These are phyloP conservation scores for Pholis gunnellus DNA, from an alignment of 2,113 vertebrate genomes.

Conservation along the genomic window DNA sequence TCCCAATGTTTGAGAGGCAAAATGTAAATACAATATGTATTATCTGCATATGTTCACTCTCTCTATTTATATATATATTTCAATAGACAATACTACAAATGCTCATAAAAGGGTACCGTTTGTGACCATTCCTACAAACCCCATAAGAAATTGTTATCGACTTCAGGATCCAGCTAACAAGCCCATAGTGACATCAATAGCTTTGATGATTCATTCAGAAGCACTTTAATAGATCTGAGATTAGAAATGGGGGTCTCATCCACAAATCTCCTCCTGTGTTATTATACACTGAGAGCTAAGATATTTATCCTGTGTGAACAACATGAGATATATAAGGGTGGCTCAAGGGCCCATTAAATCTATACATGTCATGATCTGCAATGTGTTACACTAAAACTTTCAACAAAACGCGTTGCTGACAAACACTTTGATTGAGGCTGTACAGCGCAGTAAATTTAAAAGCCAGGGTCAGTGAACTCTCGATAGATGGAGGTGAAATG, in stretches of 20 bases:
- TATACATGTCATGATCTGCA: slow-evolving; percentile 77
- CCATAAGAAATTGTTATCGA: slow-evolving; percentile 71
- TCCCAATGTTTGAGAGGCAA: slow-evolving; percentile 4
- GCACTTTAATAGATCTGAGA: slow-evolving; percentile 73
- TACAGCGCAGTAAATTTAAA: slow-evolving; percentile 77
- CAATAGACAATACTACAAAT: background rate
- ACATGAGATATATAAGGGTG: slow-evolving; percentile 67
- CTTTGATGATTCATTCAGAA: slow-evolving; percentile 80
- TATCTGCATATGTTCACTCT: background rate
- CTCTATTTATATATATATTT: slow-evolving; percentile 9
- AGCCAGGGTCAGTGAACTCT: slow-evolving; percentile 78
- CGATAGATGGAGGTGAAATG: slow-evolving; percentile 79
- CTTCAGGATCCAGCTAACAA: slow-evolving; percentile 68
- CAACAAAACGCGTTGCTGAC: slow-evolving; percentile 68
- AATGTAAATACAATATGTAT: slow-evolving; percentile 27
- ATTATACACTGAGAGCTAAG: slow-evolving; percentile 67
- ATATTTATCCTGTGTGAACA: slow-evolving; percentile 70
- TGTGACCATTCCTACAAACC: slow-evolving; percentile 47
- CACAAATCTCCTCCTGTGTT: slow-evolving; percentile 78
- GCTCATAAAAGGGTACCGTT: slow-evolving; percentile 35
- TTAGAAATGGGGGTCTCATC: slow-evolving; percentile 70
- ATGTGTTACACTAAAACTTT: slow-evolving; percentile 80
- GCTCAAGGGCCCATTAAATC: slow-evolving; percentile 79
- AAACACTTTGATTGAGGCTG: slow-evolving; percentile 74
- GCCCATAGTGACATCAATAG: slow-evolving; percentile 68